Base-by-base conservation (phyloP, 2,113 vertebrate species). In the Prochilodus magdalenae region DNA sequence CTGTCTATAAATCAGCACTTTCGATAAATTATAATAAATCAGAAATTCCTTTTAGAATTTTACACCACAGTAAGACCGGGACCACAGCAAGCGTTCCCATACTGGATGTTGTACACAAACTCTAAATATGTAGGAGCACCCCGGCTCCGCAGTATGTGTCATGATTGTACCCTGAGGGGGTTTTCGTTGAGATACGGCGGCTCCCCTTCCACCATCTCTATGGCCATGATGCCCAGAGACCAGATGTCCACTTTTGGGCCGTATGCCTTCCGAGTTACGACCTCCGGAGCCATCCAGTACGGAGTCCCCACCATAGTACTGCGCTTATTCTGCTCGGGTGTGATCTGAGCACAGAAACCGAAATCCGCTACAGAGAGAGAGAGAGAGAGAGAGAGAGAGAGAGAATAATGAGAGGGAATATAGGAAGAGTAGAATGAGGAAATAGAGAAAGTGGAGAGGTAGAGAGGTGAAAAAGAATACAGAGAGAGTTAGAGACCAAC, bases 191-290 rank as follows among this genome's bases (percentile, higher is more conserved):
- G 96, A 87, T 99, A 99, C 26, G 98, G 98, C 1, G 98, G 98
- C 88, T 99, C 97, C 90, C 98, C 98, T 94, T 99, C 98, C 89
- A 99, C 97, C 97, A 99, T 99, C 92, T 99, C 97, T 88, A 99
- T 98, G 72, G 98, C 98, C 98, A 99, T 99, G 90, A 99, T 99
- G 79, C 98, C 98, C 86, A 99, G 92, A 47, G 97, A 99, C 98
- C 98, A 99, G 88, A 99, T 98, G 87, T 99, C 98, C 89, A 99
- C 98, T 89, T 99, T 99, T 0, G 97, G 96, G 53, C 97, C 97
- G 0, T 99, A 99, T 0, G 97, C 97, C 93, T 99, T 99, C 44
- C 98, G 94, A 70, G 97, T 99, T 71, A 99, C 98, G 76, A 99
- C 98, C 88, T 99, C 98, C 20, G 97, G 98, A 13, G 97, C 97